phyloP scores from a whole-genome alignment of 2,113 vertebrate genomes.

The Daubentonia madagascariensis region DNA sequence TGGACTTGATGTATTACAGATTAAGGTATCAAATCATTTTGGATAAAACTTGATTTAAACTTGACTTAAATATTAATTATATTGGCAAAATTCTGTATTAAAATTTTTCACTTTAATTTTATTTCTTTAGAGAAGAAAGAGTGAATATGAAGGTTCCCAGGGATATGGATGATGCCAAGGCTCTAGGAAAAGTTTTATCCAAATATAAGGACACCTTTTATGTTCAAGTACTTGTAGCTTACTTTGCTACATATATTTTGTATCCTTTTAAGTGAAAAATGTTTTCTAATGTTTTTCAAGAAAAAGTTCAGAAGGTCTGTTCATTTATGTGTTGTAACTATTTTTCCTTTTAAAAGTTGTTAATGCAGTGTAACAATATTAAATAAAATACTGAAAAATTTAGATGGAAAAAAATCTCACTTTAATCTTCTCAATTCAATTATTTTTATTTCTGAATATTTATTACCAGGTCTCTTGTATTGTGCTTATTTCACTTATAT shows the following conservation, averaged over 20 bases:
- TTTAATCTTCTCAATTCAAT: background rate
- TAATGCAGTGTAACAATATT: background rate
- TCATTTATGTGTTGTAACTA: slow-evolving; percentile 1
- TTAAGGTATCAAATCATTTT: slow-evolving; percentile 51
- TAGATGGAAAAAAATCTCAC: background rate
- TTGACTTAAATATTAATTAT: slow-evolving; percentile 45
- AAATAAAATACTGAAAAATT: slow-evolving; percentile 4
- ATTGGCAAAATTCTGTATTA: slow-evolving; percentile 46
- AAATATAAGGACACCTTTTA: slow-evolving; percentile 99
- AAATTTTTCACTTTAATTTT: slow-evolving; percentile 42
- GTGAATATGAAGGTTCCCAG: slow-evolving; percentile 95
- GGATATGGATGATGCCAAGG: slow-evolving; percentile 99
- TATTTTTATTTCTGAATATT: slow-evolving; percentile 27
- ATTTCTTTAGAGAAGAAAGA: slow-evolving; percentile 91
- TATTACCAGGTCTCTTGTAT: background rate
- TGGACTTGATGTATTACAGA: background rate
- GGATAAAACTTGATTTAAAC: slow-evolving; percentile 53
- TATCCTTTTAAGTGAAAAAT: slow-evolving; percentile 90
- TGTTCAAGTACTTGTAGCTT: slow-evolving; percentile 96
- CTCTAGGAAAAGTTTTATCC: slow-evolving; percentile 96
- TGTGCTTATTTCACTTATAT: slow-evolving; percentile 40
- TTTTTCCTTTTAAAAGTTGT: slow-evolving; percentile 36
- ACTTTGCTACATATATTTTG: slow-evolving; percentile 98
- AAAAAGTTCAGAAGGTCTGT: slow-evolving; percentile 35
- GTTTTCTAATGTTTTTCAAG: slow-evolving; percentile 45